Conservation (phyloP, 2,797 vertebrate species). For the Chaetophractus vellerosus region DNA sequence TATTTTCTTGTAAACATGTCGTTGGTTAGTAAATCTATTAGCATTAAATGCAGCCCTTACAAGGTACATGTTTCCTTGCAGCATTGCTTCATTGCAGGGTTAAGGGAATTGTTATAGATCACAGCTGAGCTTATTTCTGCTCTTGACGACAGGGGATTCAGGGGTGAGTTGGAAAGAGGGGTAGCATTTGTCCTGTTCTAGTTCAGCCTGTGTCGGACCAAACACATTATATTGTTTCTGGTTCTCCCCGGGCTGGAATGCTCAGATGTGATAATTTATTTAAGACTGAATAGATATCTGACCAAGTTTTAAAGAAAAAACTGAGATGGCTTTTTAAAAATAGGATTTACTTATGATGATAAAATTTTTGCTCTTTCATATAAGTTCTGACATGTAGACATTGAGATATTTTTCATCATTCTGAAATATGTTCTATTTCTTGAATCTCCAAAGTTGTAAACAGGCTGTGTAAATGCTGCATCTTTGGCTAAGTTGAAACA, state of each 20-base stretch:
- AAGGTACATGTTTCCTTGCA: slow-evolving; percentile 82
- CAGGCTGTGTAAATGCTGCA: neutral
- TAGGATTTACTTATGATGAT: neutral
- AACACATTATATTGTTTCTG: neutral
- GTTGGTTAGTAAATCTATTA: slow-evolving; percentile 83
- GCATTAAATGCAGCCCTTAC: slow-evolving; percentile 83
- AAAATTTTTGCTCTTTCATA: neutral
- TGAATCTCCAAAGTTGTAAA: neutral
- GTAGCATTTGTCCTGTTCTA: slow-evolving; percentile 53
- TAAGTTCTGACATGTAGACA: neutral
- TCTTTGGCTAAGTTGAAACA: neutral
- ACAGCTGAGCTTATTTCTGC: slow-evolving; percentile 86
- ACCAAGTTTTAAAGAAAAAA: slow-evolving; percentile 25
- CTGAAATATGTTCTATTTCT: neutral
- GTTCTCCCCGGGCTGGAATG: neutral
- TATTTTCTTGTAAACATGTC: slow-evolving; percentile 83
- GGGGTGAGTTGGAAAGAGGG: slow-evolving; percentile 37
- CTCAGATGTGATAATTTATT: neutral
- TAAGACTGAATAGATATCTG: neutral
- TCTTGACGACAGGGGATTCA: slow-evolving; percentile 9
- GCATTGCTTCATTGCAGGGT: slow-evolving; percentile 84
- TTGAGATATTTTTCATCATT: slow-evolving; percentile 26
- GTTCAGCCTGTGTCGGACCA: slow-evolving; percentile 1
- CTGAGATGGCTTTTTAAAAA: neutral
- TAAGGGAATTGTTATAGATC: slow-evolving; percentile 87